A percentile compares a stretch with the other conserved stretches of the same genome.
phyloP scores from a whole-genome alignment of 2,113 vertebrate genomes.

The Mobula hypostoma region DNA sequence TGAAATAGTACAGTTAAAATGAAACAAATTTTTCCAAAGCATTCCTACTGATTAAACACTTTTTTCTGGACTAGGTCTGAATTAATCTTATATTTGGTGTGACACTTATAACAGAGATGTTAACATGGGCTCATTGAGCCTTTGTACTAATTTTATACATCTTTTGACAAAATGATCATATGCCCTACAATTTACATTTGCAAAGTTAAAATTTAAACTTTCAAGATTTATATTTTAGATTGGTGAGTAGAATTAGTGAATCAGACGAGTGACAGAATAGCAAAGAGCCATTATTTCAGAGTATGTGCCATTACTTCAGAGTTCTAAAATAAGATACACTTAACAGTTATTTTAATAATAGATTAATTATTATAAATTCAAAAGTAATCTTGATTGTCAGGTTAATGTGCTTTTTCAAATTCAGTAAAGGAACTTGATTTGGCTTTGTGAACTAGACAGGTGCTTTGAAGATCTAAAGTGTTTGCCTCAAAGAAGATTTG shows the following conservation, averaged over 20 bases:
- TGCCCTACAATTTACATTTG: neutral
- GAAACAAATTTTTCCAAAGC: neutral
- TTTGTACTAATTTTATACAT: neutral
- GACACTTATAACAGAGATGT: neutral
- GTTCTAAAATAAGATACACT: neutral
- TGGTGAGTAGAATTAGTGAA: neutral
- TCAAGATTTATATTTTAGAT: neutral
- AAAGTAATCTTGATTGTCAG: neutral
- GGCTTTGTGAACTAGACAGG: neutral
- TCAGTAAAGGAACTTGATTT: neutral
- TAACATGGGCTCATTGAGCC: neutral
- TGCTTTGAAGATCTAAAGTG: neutral
- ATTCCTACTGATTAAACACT: neutral
- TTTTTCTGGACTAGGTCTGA: neutral
- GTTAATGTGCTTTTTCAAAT: neutral
- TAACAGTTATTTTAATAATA: neutral
- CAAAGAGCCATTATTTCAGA: neutral
- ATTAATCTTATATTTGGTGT: neutral
- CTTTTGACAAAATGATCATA: neutral
- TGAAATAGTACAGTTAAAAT: conserved; percentile 9
- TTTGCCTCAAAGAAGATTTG: neutral
- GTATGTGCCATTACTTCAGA: neutral
- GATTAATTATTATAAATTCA: neutral
- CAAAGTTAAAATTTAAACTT: neutral
- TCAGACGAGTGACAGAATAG: too few relatives aligned